Evolutionary conservation across 2,888 invertebrate genomes (phyloP).

Genomic region (Apodemia mormo): DNA sequence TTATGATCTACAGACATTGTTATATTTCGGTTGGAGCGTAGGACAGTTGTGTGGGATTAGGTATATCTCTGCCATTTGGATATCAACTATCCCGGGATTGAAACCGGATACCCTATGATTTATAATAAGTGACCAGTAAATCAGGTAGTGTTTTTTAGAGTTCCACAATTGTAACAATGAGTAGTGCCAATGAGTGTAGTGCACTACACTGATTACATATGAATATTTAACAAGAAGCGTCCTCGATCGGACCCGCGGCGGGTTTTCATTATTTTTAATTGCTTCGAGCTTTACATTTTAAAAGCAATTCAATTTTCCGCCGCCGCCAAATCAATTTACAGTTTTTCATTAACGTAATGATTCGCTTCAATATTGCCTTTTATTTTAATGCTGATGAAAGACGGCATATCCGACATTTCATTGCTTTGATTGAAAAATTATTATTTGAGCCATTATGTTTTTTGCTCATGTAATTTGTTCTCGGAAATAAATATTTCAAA

Average conservation of each 20-base stretch:
- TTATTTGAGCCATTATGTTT: neutral
- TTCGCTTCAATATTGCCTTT: conserved; percentile 16
- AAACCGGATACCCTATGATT: too few species aligned
- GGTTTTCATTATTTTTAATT: conserved; percentile 25
- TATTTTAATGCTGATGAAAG: conserved; percentile 3
- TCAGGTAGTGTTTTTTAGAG: too few species aligned
- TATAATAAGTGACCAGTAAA: too few species aligned
- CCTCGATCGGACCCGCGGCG: neutral
- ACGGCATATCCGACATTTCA: neutral
- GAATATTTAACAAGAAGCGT: conserved; percentile 9
- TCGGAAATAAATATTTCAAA: too few species aligned
- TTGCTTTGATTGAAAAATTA: conserved; percentile 12
- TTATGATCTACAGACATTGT: too few species aligned
- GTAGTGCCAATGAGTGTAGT: too few species aligned
- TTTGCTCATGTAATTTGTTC: too few species aligned
- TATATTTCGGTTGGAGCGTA: too few species aligned
- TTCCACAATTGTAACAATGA: too few species aligned
- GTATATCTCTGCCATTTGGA: too few species aligned
- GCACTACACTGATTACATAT: neutral
- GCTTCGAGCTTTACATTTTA: conserved; percentile 15
- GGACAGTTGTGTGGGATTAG: too few species aligned
- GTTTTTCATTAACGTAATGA: conserved; percentile 23
- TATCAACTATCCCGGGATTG: too few species aligned
- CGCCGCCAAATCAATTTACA: conserved; percentile 22
- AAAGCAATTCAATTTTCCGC: conserved; percentile 19